Conservation (phyloP, 2,113 vertebrate genomes). For the Mastomys coucha region DNA sequence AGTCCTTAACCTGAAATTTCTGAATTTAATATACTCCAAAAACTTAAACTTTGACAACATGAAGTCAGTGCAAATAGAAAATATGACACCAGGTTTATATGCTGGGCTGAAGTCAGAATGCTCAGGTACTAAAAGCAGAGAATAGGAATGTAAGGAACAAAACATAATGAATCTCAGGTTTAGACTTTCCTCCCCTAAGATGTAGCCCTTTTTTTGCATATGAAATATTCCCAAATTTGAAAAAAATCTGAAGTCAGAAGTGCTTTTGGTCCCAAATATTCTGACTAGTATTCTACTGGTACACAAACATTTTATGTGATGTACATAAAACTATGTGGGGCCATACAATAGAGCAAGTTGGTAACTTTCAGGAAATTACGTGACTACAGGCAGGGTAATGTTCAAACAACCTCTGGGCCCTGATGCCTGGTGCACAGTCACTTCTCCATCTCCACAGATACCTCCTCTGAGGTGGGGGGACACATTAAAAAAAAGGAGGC, state of each 20-base stretch:
- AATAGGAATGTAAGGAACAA: background rate
- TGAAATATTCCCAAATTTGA: background rate
- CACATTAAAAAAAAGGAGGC: background rate
- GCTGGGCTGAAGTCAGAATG: background rate
- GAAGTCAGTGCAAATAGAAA: background rate
- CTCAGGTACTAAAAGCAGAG: background rate
- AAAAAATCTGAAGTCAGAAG: background rate
- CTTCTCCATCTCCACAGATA: rapidly evolving
- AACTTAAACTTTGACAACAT: too few relatives aligned
- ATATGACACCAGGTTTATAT: too few relatives aligned
- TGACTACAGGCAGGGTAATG: background rate
- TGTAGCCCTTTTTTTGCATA: background rate
- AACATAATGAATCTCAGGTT: background rate
- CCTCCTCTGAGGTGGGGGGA: background rate
- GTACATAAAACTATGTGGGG: background rate
- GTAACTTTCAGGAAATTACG: background rate
- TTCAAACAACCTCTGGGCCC: background rate
- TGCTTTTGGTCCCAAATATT: background rate
- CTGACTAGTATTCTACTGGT: background rate
- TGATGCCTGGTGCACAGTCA: too few relatives aligned
- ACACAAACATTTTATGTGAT: background rate
- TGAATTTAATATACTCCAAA: background rate
- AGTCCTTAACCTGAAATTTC: background rate
- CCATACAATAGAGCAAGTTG: background rate
- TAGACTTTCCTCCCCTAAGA: too few relatives aligned